Evolutionary conservation across 2,113 vertebrate genomes (phyloP), one percentile per base, ranked within the genome.

Genomic region (Sakesphorus luctuosus): DNA sequence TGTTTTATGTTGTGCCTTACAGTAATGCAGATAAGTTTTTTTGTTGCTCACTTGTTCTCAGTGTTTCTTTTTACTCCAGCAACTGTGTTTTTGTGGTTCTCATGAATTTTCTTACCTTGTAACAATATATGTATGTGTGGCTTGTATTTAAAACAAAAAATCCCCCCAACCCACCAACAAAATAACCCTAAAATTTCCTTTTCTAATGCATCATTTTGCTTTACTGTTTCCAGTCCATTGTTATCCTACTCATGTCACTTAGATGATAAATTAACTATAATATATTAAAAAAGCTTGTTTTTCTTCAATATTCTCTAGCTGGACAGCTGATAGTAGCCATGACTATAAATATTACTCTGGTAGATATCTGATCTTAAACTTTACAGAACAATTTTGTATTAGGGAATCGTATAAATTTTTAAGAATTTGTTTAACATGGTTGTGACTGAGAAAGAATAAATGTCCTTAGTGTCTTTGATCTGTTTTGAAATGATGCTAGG

Each of bases 271-370:
- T 98, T 98, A 98, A 97, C 95, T 96, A 94, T 97, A 91, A 97
- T 98, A 97, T 98, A 98, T 98, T 98, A 98, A 98, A 98, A 98
- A 97, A 87, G 94, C 96, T 97, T 98, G 89, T 73, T 98, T 98
- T 98, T 98, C 94, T 97, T 98, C 97, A 98, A 98, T 98, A 98
- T 97, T 97, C 94, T 96, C 93, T 97, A 95, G 66, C 93, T 95
- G 98, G 98, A 98, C 97, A 98, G 96, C 97, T 98, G 98, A 98
- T 98, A 98, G 98, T 98, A 98, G 97, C 97, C 97, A 98, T 98
- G 98, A 97, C 98, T 98, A 98, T 98, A 98, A 98, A 98, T 98
- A 96, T 81, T 87, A 87, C 83, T 98, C 90, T 94, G 69, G 92
- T 79, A 91, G 97, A 97, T 98, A 98, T 98, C 98, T 98, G 98